Percentiles rank a stretch among this genome's conserved stretches.
Conservation (phyloP, 1,140 invertebrate species). For the Bombus picipes region DNA sequence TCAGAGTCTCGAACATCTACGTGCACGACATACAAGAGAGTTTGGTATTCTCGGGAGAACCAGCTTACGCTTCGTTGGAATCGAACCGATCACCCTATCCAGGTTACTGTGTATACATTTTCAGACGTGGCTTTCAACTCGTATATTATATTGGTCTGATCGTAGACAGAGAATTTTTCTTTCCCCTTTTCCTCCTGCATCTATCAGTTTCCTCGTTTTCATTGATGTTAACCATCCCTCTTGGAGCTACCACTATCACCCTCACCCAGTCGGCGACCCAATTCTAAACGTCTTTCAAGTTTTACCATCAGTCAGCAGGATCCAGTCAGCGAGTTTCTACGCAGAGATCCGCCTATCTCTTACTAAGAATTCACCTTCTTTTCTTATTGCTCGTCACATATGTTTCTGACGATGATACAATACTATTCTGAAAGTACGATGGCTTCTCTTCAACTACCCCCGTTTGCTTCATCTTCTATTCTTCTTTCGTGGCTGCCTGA, state of each 20-base stretch:
- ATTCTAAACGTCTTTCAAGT: slow-evolving; percentile 67
- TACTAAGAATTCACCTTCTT: slow-evolving; percentile 14
- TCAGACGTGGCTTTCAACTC: slow-evolving; percentile 46
- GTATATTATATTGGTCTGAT: slow-evolving; percentile 61
- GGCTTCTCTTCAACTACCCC: slow-evolving; percentile 38
- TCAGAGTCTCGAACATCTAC: neutral
- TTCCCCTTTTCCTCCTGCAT: neutral
- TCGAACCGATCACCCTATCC: slow-evolving; percentile 39
- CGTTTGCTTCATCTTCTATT: neutral
- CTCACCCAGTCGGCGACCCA: slow-evolving; percentile 60
- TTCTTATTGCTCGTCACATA: slow-evolving; percentile 38
- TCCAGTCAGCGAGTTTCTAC: slow-evolving; percentile 54
- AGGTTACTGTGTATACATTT: slow-evolving; percentile 49
- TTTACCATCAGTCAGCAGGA: slow-evolving; percentile 66
- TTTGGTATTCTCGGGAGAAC: neutral
- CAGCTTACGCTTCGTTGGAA: slow-evolving; percentile 27
- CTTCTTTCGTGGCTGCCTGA: neutral
- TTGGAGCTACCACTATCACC: slow-evolving; percentile 36
- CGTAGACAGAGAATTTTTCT: slow-evolving; percentile 49
- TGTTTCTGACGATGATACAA: slow-evolving; percentile 60
- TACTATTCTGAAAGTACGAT: slow-evolving; percentile 58
- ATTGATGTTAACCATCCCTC: slow-evolving; percentile 23
- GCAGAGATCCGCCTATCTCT: slow-evolving; percentile 22
- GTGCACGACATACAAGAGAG: neutral
- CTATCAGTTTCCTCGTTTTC: slow-evolving; percentile 29